Evolutionary conservation across 2,797 vertebrate genomes (phyloP).

Genomic region (Pelochelys cantorii): DNA sequence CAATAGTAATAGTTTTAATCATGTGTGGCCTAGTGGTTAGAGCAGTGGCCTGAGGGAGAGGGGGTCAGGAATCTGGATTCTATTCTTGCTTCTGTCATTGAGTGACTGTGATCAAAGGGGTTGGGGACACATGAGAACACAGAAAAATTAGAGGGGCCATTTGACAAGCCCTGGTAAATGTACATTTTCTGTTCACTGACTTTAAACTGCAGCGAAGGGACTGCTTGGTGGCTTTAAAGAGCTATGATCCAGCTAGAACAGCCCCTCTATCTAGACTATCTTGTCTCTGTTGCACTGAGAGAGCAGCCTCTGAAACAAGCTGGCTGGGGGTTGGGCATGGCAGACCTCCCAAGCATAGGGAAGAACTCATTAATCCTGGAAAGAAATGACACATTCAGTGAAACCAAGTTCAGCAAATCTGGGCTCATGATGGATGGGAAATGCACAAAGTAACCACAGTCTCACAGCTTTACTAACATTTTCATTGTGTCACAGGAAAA

Average conservation of each 20-base stretch:
- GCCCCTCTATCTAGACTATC: neutral
- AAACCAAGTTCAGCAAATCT: neutral
- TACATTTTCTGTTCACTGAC: neutral
- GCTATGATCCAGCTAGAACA: neutral
- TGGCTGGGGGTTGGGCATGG: neutral
- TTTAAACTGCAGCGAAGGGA: neutral
- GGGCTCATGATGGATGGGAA: neutral
- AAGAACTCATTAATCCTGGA: neutral
- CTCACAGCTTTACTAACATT: neutral
- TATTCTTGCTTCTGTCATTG: neutral
- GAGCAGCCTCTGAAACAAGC: neutral
- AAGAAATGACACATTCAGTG: neutral
- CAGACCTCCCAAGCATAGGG: neutral
- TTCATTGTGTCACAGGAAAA: neutral
- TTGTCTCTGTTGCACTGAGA: neutral
- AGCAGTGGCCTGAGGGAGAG: neutral
- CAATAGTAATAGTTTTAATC: neutral
- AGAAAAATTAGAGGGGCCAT: neutral
- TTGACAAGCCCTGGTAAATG: neutral
- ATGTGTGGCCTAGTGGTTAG: neutral
- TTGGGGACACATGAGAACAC: neutral
- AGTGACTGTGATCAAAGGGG: neutral
- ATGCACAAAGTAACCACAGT: neutral
- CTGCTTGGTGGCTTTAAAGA: neutral
- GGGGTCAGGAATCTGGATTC: neutral